Base-by-base conservation (phyloP, 2,113 vertebrate species). In the Empidonax traillii region DNA sequence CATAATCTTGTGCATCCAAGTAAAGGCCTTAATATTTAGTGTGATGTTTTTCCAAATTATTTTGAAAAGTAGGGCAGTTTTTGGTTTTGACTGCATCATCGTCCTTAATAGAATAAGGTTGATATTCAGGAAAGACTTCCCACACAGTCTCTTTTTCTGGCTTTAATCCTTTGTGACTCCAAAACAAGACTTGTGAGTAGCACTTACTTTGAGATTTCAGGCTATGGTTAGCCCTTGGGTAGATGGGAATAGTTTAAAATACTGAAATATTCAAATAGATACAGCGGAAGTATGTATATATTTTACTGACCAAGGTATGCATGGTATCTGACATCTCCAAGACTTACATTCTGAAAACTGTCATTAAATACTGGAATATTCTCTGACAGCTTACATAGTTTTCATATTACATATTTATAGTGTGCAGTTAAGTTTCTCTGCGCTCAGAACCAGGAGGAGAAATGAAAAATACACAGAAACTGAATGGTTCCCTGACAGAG, bases 361-460 rank as follows among this genome's bases (percentile, higher is more conserved):
- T 90, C 96, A 95, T 94, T 93, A 96, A 93, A 86, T 76, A 68
- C 49, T 73, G 66, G 80, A 93, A 93, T 95, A 90, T 79, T 95
- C 77, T 94, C 85, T 89, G 89, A 81, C 94, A 91, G 90, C 46
- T 92, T 92, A 87, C 89, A 43, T 35, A 44, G 73, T 95, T 92
- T 96, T 88, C 76, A 37, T 90, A 53, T 95, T 97, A 85, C 81
- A 71, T 95, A 94, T 97, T 97, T 96, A 96, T 90, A 91, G 69
- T 53, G 27, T 43, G 81, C 79, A 75, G 62, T 87, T 92, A 94
- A 97, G 82, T 47, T 73, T 95, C 47, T 97, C 94, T 89, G 67
- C 86, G 82, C 61, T 92, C 73, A 69, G 89, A 95, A 82, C 58
- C 2, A 1, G 62, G 84, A 76, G 78, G 92, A 97, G 63, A 75